phyloP scores from a whole-genome alignment of 2,888 invertebrate species.

The Dryobotodes eremita region DNA sequence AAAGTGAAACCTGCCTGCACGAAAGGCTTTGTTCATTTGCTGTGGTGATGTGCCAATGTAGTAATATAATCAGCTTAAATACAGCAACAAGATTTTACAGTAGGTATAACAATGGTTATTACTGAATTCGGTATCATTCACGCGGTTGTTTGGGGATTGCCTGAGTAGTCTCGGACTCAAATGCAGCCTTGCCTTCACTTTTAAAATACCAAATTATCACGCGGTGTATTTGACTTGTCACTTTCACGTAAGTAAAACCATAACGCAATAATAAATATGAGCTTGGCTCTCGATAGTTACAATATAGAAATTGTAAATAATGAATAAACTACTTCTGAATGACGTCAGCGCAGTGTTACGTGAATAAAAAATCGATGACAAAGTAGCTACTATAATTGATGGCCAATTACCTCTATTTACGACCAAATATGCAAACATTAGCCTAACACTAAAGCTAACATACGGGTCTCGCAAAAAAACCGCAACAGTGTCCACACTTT shows the following conservation, averaged over 20 bases:
- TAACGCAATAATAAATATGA: no score
- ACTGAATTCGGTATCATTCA: neutral
- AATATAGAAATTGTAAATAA: neutral
- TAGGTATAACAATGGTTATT: neutral
- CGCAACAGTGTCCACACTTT: constrained; percentile 65
- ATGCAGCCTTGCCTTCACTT: neutral
- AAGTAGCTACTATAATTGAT: neutral
- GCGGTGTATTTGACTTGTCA: neutral
- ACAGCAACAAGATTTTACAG: neutral
- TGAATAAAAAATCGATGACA: neutral
- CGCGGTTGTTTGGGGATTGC: neutral
- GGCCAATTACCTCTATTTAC: neutral
- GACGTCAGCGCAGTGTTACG: neutral
- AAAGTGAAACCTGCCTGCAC: neutral
- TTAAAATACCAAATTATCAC: neutral
- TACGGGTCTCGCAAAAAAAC: constrained; percentile 40
- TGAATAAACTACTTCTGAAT: neutral
- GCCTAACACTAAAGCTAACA: constrained; percentile 14
- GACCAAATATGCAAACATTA: neutral
- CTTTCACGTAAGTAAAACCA: neutral
- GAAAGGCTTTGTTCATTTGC: neutral
- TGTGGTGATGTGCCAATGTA: neutral
- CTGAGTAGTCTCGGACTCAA: neutral
- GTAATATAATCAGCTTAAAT: neutral
- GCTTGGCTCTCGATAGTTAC: neutral